Evolutionary conservation across 2,888 invertebrate species (phyloP).

Genomic region (Caenorhabditis sp.): DNA sequence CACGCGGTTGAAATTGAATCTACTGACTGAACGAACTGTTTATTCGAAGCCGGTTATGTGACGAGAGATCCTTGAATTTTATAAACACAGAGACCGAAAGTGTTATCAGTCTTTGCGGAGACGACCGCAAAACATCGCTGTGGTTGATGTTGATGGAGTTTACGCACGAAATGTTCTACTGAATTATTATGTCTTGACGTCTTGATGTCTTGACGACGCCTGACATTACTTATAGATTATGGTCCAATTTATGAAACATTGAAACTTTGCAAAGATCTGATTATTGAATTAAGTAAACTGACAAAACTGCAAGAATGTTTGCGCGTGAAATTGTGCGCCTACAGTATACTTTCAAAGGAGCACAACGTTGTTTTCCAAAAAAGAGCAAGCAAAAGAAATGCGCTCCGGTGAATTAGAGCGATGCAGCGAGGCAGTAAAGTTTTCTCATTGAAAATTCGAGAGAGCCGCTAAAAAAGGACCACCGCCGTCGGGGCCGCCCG

Average conservation of each 20-base stretch:
- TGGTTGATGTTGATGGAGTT: neutral
- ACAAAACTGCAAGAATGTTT: too few species aligned
- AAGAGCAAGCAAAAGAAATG: conserved; percentile 15
- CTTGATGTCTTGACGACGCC: neutral
- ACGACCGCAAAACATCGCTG: conserved; percentile 1
- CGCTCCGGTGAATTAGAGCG: conserved; percentile 30
- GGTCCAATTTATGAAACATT: too few species aligned
- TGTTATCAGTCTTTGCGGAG: neutral
- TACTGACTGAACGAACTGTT: conserved; percentile 32
- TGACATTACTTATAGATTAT: neutral
- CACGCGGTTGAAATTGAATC: conserved; percentile 42
- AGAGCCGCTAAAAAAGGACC: conserved; percentile 17
- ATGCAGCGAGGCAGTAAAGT: conserved; percentile 14
- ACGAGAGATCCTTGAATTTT: conserved; percentile 6
- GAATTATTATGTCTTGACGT: neutral
- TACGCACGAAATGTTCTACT: conserved; percentile 6
- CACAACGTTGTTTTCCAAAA: neutral
- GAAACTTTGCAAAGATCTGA: neutral
- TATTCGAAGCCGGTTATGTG: conserved; percentile 19
- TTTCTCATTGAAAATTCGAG: conserved; percentile 37
- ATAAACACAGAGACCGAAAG: conserved; percentile 16
- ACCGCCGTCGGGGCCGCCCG: neutral
- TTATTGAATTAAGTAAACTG: too few species aligned
- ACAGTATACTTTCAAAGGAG: conserved; percentile 10
- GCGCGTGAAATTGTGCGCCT: neutral